Percentiles rank a stretch among this genome's conserved stretches.
Evolutionary conservation across 2,797 vertebrate genomes (phyloP).

Genomic region (Kryptopterus vitreolus): DNA sequence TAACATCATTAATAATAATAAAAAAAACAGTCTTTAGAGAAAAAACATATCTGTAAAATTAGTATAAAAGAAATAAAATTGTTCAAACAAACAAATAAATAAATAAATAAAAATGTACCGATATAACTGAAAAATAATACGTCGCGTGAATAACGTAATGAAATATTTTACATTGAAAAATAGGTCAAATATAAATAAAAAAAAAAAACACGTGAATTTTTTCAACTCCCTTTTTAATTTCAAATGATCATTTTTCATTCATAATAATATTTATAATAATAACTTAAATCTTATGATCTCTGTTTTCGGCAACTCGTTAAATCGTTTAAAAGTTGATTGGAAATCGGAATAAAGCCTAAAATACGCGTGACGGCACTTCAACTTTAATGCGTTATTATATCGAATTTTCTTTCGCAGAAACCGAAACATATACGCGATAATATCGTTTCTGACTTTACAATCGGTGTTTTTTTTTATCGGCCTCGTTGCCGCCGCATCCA

Average conservation of each 20-base stretch:
- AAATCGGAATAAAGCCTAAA: neutral
- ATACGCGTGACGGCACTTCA: neutral
- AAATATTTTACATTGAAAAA: too few species aligned
- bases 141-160: neutral
- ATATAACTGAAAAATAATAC: neutral
- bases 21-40: too few species aligned
- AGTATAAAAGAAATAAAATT: neutral
- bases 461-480: neutral
- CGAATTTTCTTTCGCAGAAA: neutral
- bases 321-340: neutral
- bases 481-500: too few species aligned
- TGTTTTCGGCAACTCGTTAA: too few species aligned
- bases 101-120: neutral
- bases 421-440: neutral
- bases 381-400: neutral
- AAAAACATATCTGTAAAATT: neutral
- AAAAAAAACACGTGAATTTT: neutral
- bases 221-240: too few species aligned
- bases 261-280: too few species aligned
- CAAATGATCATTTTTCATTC: too few species aligned
- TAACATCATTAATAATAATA: too few species aligned
- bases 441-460: neutral
- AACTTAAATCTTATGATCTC: too few species aligned
- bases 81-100: neutral
- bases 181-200: neutral